Base-by-base conservation (phyloP, 2,113 vertebrate species). In the Paradoxurus hermaphroditus region DNA sequence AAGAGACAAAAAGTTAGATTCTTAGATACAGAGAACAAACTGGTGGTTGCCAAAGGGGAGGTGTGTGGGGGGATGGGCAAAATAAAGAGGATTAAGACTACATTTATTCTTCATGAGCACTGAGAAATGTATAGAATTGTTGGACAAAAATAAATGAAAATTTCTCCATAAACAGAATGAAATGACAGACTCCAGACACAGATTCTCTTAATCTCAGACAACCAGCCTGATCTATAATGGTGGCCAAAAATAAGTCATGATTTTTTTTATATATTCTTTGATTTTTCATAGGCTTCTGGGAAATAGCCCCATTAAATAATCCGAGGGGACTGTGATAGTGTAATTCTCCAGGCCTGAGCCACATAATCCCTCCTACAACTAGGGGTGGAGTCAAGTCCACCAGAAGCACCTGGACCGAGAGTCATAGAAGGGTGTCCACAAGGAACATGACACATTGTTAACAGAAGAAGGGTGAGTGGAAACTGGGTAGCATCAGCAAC, bases 401-500 rank as follows among this genome's bases (percentile, higher is more conserved):
- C 41, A 36, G 51, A 25, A 72, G 29, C 15, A 5, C 7, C 3
- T 0, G 6, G 16, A 18, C 5, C 65, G 14, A 29, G 4, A 77
- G 14, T 46, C 36, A 36, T 25, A 27, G 27, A 16, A 44, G 0
- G 3, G 9, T 15, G 14, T 56, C 39, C 7, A 9, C 1, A 6
- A 25, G n/a, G 23, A 79, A 7, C 5, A 6, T 0, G 0, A 5
- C 12, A 14, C 21, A 5, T n/a, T 13, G 1, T 53, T 11, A 51
- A 34, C 34, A 23, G 7, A n/a, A 31, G 29, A 4, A 73, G 23
- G 0, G 25, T 7, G 14, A 77, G 18, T 21, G 41, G 75, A 8
- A 9, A 4, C 15, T 2, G 1, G 3, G 2, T 6, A 51, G 34
- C 1, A 12, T 9, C 7, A 11, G 23, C 34, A 16, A 25, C 10